phyloP scores from a whole-genome alignment of 23 tunicate genomes.

The Trididemnum miniatum region DNA sequence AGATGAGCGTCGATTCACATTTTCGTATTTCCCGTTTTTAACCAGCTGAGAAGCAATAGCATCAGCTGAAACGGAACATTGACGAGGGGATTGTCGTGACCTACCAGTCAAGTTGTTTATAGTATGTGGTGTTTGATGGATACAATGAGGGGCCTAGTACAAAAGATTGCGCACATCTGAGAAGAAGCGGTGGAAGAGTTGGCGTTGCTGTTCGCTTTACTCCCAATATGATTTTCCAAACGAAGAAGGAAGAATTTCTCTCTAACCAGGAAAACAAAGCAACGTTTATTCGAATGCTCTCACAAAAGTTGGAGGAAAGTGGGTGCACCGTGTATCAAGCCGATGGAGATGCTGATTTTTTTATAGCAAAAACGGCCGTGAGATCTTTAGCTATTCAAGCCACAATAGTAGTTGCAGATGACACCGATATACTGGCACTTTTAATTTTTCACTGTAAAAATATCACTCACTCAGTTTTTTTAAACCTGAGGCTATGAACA shows the following conservation, averaged over 20 bases:
- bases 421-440: too few relatives aligned
- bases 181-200: slow-evolving; percentile 1
- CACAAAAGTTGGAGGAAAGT: not conserved
- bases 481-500: not conserved
- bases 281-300: not conserved
- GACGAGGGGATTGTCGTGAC: too few relatives aligned
- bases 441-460: too few relatives aligned
- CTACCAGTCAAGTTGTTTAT: too few relatives aligned
- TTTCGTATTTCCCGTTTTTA: too few relatives aligned
- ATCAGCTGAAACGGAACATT: too few relatives aligned
- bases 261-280: slow-evolving; percentile 16
- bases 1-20: too few relatives aligned
- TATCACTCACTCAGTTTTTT: too few relatives aligned
- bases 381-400: too few relatives aligned
- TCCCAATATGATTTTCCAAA: not conserved
- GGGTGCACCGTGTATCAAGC: not conserved
- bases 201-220: not conserved
- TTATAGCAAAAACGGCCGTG: too few relatives aligned
- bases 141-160: not conserved
- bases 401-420: too few relatives aligned
- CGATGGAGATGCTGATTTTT: not conserved
- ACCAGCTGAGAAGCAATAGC: too few relatives aligned
- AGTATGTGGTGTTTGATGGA: slow-evolving; percentile 17
- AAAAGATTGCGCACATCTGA: not conserved
- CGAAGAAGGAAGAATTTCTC: slow-evolving; percentile 14